phyloP scores from a whole-genome alignment of 2,113 vertebrate species.

The Etheostoma cragini region DNA sequence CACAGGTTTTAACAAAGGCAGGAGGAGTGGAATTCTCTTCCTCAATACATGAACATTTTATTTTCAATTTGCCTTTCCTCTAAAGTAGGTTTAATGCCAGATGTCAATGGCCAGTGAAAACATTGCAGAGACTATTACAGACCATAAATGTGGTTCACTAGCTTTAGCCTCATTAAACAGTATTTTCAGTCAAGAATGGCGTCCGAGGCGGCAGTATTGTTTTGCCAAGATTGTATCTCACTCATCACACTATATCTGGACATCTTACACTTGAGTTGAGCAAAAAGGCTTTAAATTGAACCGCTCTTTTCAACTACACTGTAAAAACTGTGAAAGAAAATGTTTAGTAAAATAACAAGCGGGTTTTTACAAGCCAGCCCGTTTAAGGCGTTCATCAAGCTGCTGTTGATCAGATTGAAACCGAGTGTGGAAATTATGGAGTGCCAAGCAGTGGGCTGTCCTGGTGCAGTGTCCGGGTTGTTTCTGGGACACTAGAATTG shows the following conservation, averaged over 20 bases:
- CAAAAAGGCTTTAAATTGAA: constrained; percentile 65
- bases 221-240: constrained; percentile 58
- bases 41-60: constrained; percentile 36
- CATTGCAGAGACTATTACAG: constrained; percentile 54
- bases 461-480: constrained; percentile 43
- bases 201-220: constrained; percentile 39
- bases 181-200: constrained; percentile 48
- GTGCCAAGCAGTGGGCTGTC: constrained; percentile 55
- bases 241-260: constrained; percentile 66
- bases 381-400: constrained; percentile 50
- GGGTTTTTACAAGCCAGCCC: constrained; percentile 38
- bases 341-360: constrained; percentile 50
- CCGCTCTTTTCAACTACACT: constrained; percentile 60
- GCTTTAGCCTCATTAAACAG: constrained; percentile 65
- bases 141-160: constrained; percentile 39
- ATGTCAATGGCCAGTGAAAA: constrained; percentile 70
- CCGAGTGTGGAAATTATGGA: constrained; percentile 65
- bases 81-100: constrained; percentile 18
- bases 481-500: constrained; percentile 55
- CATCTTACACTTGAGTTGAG: constrained; percentile 64
- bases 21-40: neutral
- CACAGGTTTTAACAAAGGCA: neutral
- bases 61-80: constrained; percentile 40
- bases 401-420: constrained; percentile 67
- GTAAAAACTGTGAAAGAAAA: constrained; percentile 44